phyloP scores from a whole-genome alignment of 2,797 vertebrate genomes.

The Diplodus puntazzo region DNA sequence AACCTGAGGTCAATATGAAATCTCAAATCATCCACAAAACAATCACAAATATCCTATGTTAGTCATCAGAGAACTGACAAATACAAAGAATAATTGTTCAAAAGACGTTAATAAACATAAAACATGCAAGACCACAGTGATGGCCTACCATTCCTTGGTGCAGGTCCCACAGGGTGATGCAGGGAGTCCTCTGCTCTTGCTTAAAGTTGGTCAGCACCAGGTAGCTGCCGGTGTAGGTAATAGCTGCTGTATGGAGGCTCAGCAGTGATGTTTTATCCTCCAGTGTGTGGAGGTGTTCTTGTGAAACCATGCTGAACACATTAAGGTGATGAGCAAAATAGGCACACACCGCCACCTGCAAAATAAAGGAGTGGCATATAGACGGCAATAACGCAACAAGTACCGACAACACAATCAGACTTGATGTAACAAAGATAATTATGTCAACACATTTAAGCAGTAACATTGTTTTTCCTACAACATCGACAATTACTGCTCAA shows the following conservation, averaged over 20 bases:
- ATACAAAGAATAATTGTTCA: neutral
- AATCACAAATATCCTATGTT: neutral
- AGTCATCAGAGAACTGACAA: neutral
- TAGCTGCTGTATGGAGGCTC: conserved; percentile 68
- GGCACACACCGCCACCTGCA: conserved; percentile 77
- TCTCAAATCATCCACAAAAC: neutral
- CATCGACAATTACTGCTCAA: neutral
- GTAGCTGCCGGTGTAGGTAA: conserved; percentile 66
- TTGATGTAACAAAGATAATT: neutral
- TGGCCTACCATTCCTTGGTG: conserved; percentile 56
- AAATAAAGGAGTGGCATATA: neutral
- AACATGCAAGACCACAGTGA: neutral
- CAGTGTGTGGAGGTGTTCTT: conserved; percentile 72
- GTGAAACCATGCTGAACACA: conserved; percentile 72
- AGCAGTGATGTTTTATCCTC: conserved; percentile 74
- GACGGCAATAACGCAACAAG: neutral
- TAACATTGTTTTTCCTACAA: neutral
- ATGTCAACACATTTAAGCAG: neutral
- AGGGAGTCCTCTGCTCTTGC: conserved; percentile 68
- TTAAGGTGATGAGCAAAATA: conserved; percentile 72
- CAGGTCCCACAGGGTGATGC: conserved; percentile 75
- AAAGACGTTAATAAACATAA: neutral
- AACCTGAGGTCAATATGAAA: neutral
- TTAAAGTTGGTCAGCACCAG: conserved; percentile 75
- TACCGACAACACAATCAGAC: neutral